Base-by-base conservation (phyloP, 2,888 invertebrate species). In the Kuschelorhynchus macadamiae region DNA sequence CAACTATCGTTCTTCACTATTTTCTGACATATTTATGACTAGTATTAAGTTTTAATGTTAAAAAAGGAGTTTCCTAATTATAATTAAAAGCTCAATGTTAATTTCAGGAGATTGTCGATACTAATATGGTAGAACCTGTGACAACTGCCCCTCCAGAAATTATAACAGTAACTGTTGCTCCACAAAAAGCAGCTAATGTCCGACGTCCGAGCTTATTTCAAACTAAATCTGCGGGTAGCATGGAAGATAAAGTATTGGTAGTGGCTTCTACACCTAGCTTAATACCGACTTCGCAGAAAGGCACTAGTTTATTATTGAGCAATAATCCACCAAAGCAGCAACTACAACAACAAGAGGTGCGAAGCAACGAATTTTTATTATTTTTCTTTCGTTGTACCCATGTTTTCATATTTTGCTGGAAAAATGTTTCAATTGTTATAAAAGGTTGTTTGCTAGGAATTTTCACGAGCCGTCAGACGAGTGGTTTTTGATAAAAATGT, bases 271-370 rank as follows among this genome's bases (percentile, higher is more conserved):
- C 64, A 0, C 67, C 70, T 16, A 63, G 36, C 32, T 61, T 69
- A 46, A 70, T 75, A 14, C 32, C 72, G n/a, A 55, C 75, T 4
- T 49, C 71, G 5, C 74, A 73, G 52, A 77, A 74, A 56, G 70
- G 69, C 17, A 72, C 76, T 0, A 77, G 77, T 49, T 62, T 77
- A 33, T 67, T 77, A 52, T 52, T 77, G 49, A 75, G 75, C 61
- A 77, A 77, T 66, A 75, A 77, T 49, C 46, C 42, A 17, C 62
- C 67, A 9, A 70, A 64, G 41, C 65, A 66, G 8, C 57, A 49
- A 49, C 53, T 46, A 36, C 65, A 66, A 11, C 57, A 49, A 49
- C 53, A 53, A 36, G 53, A 62, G 17, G 62, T 62, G 41, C 46
- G 12, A 36, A n/a, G n/a, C n/a, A 36, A 36, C 7, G 25, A 7